Conservation (phyloP, 2,888 invertebrate genomes). For the Meliscaeva auricollis region DNA sequence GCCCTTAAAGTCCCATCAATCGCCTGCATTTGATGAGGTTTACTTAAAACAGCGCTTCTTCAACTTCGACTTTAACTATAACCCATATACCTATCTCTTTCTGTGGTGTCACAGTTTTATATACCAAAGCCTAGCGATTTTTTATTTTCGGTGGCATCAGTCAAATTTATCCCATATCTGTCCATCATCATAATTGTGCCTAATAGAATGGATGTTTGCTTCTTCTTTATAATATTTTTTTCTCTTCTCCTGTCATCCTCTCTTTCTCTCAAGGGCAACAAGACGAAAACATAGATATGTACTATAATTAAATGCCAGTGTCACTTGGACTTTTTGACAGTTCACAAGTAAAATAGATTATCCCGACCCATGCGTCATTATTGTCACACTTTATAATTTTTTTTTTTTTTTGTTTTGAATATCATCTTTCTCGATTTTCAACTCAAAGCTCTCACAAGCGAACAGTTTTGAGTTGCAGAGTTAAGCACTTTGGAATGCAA, state of each 20-base stretch:
- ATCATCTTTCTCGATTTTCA: neutral
- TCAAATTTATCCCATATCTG: slow-evolving; percentile 75
- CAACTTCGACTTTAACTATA: neutral
- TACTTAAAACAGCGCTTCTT: slow-evolving; percentile 39
- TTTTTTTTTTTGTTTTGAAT: neutral
- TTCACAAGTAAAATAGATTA: slow-evolving; percentile 73
- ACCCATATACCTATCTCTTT: too few species aligned
- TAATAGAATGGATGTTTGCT: slow-evolving; percentile 67
- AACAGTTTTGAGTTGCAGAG: slow-evolving; percentile 27
- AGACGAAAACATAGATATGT: slow-evolving; percentile 8
- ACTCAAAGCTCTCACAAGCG: neutral
- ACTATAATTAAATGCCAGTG: slow-evolving; percentile 64
- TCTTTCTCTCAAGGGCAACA: slow-evolving; percentile 33
- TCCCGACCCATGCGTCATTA: slow-evolving; percentile 45
- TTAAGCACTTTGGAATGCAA: slow-evolving; percentile 64
- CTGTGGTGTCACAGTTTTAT: slow-evolving; percentile 27
- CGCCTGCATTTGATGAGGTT: slow-evolving; percentile 58
- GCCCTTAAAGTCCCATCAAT: slow-evolving; percentile 72
- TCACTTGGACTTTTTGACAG: slow-evolving; percentile 64
- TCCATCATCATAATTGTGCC: slow-evolving; percentile 73
- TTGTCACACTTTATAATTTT: slow-evolving; percentile 56
- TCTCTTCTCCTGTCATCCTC: slow-evolving; percentile 10
- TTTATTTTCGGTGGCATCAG: slow-evolving; percentile 53
- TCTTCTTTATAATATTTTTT: slow-evolving; percentile 3
- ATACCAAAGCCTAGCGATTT: neutral